phyloP scores from a whole-genome alignment of 2,888 invertebrate genomes.

The Apamea monoglypha region DNA sequence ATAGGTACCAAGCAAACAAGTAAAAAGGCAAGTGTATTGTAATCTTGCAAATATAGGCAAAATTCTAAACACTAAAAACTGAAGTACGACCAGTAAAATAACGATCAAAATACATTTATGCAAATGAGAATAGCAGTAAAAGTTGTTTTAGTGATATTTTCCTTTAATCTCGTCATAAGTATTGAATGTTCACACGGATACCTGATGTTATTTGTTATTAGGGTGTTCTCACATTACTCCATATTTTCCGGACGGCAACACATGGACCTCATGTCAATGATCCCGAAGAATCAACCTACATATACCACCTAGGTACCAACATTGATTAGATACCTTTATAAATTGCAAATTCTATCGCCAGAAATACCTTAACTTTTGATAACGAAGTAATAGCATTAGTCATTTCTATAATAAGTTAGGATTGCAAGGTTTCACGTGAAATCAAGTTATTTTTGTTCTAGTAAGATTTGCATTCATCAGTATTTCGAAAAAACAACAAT shows the following conservation, averaged over 20 bases:
- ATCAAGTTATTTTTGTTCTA: background rate
- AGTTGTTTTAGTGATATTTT: constrained; percentile 58
- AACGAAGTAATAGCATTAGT: background rate
- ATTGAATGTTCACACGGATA: constrained; percentile 54
- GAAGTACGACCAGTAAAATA: constrained; percentile 50
- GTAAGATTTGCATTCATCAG: background rate
- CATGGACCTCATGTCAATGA: constrained; percentile 48
- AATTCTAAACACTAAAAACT: constrained; percentile 29
- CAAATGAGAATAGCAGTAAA: constrained; percentile 62
- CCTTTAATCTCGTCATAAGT: constrained; percentile 55
- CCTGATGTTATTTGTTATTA: constrained; percentile 61
- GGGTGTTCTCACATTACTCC: constrained; percentile 60
- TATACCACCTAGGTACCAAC: background rate
- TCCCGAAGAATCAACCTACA: constrained; percentile 12
- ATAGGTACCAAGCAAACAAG: background rate
- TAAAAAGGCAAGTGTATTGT: background rate
- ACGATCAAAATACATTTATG: constrained; percentile 61
- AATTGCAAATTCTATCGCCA: constrained; percentile 17
- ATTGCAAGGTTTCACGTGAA: background rate
- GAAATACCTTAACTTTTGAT: background rate
- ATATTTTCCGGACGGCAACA: constrained; percentile 51
- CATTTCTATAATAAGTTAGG: background rate
- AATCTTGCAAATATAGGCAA: background rate
- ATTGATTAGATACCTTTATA: constrained; percentile 7
- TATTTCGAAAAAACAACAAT: background rate